Evolutionary conservation across 2,113 vertebrate genomes (phyloP).

Genomic region (Emydocephalus ijimae): DNA sequence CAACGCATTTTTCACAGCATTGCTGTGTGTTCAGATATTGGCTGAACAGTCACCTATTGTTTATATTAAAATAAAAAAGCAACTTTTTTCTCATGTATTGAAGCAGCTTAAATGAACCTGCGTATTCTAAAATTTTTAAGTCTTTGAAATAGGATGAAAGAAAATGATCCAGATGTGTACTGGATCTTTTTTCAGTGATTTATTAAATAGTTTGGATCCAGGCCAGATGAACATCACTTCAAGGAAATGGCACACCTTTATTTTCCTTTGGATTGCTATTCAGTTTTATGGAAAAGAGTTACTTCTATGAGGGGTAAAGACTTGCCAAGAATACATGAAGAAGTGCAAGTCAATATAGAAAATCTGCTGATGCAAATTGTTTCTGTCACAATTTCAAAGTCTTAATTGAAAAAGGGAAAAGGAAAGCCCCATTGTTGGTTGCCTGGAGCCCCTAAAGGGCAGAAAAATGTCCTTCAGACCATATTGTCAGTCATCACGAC

Average conservation of each 20-base stretch:
- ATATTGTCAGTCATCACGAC: neutral
- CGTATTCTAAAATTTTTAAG: slow-evolving; percentile 26
- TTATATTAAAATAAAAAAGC: slow-evolving; percentile 16
- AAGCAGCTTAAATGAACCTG: neutral
- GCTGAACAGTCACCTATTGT: slow-evolving; percentile 11
- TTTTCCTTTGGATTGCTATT: neutral
- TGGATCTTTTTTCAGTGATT: neutral
- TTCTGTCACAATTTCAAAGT: neutral
- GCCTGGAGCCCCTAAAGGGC: slow-evolving; percentile 18
- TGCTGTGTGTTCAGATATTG: neutral
- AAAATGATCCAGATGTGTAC: neutral
- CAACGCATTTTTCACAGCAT: slow-evolving; percentile 17
- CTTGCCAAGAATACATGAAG: neutral
- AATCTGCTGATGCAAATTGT: neutral
- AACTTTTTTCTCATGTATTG: slow-evolving; percentile 7
- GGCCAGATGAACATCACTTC: neutral
- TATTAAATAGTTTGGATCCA: neutral
- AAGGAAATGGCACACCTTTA: neutral
- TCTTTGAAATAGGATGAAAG: slow-evolving; percentile 26
- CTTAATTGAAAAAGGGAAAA: neutral
- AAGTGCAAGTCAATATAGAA: neutral
- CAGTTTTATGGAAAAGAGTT: neutral
- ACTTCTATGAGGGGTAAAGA: neutral
- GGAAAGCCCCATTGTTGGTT: neutral
- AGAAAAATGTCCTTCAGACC: slow-evolving; percentile 3